Evolutionary conservation across 2,113 vertebrate genomes (phyloP), one percentile per base, ranked within the genome.

Genomic region (Lonchura striata): DNA sequence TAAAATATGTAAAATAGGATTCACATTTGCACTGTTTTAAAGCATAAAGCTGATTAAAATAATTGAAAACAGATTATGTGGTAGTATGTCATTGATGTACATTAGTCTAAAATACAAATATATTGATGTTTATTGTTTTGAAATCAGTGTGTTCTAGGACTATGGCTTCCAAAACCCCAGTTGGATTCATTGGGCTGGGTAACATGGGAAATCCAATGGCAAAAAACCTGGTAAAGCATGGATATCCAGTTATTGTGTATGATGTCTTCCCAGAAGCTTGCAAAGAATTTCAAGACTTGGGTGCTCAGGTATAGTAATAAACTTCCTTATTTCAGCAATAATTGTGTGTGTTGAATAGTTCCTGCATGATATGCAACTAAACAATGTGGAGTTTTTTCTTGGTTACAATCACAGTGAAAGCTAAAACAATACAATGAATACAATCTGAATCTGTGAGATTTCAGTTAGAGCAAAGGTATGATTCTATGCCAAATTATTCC

Each of bases 181-280:
- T 99, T 97, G 99, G 99, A 95, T 99, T 99, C 93, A 75, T 99
- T 97, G 99, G 99, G 59, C 97, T 99, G 96, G 99, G 99, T 80
- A 99, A 99, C 92, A 99, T 99, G 99, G 99, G 99, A 89, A 99
- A 99, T 96, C 99, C 99, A 91, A 99, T 99, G 99, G 99, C 99
- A 79, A 99, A 99, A 98, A 99, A 99, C 94, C 98, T 99, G 94
- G 92, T 99, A 95, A 99, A 99, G 95, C 98, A 99, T 31, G 99
- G 99, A 90, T 99, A 99, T 93, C 99, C 99, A 23, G 97, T 99
- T 82, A 97, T 99, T 94, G 98, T 99, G 54, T 98, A 98, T 52
- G 99, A 99, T 96, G 98, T 99, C 27, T 99, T 99, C 96, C 99
- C 99, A 63, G 99, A 99, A 96, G 98, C 99, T 39, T 99, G 99